Conservation (phyloP, 2,113 vertebrate genomes). For the Monopterus albus region DNA sequence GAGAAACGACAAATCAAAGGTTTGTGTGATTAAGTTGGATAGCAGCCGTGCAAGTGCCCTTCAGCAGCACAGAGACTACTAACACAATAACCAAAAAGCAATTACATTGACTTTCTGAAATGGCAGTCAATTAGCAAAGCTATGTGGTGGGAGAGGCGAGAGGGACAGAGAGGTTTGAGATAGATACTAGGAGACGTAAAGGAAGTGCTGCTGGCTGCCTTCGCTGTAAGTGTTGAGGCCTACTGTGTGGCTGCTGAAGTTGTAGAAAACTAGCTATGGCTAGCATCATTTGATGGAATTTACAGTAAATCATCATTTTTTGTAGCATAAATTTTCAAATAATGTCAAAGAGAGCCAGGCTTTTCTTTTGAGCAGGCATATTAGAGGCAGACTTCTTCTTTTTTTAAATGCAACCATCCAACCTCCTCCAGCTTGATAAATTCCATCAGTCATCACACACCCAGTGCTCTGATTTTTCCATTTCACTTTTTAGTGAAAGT, state of each 20-base stretch:
- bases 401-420: too few relatives aligned
- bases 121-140: constrained; percentile 72
- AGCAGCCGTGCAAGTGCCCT: constrained; percentile 52
- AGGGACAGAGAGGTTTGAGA: too few relatives aligned
- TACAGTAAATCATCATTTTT: neutral
- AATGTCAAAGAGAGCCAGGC: neutral
- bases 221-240: neutral
- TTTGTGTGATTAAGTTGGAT: constrained; percentile 52
- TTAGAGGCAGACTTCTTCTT: too few relatives aligned
- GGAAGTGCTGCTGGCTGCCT: neutral
- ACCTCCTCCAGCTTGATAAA: too few relatives aligned
- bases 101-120: constrained; percentile 79
- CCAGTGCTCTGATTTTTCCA: too few relatives aligned
- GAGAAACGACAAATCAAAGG: constrained; percentile 47
- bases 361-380: neutral
- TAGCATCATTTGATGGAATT: neutral
- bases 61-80: constrained; percentile 69
- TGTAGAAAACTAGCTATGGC: constrained; percentile 6
- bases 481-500: too few relatives aligned
- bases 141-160: constrained; percentile 7
- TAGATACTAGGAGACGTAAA: neutral
- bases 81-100: constrained; percentile 77
- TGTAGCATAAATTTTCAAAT: neutral
- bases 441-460: too few relatives aligned
- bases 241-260: neutral